Percentiles rank a stretch among this genome's conserved stretches.
Evolutionary conservation across 2,888 invertebrate genomes (phyloP).

Genomic region (Junonia oenone): DNA sequence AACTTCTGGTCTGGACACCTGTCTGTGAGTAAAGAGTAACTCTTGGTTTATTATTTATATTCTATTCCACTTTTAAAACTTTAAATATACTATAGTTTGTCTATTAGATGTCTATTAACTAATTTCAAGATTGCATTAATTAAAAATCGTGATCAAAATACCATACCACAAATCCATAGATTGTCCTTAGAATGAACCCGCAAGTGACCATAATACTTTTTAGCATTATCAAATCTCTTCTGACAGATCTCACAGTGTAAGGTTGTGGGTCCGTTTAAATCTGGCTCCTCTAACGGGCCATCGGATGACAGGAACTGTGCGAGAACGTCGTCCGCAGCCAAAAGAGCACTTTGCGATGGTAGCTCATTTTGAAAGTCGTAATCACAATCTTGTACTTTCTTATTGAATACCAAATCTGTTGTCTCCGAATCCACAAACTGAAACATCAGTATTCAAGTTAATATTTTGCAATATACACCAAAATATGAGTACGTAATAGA

Average conservation of each 20-base stretch:
- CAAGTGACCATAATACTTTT: conserved; percentile 70
- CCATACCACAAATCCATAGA: conserved; percentile 66
- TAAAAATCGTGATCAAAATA: not conserved
- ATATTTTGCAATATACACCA: not conserved
- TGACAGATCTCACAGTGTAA: conserved; percentile 68
- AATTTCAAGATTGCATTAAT: not conserved
- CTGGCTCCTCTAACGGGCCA: conserved; percentile 65
- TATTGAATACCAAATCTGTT: conserved; percentile 47
- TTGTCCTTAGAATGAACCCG: conserved; percentile 69
- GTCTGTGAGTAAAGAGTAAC: conserved; percentile 38
- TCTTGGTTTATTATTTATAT: not conserved
- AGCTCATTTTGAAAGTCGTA: conserved; percentile 49
- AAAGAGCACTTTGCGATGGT: conserved; percentile 45
- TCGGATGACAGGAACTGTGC: conserved; percentile 65
- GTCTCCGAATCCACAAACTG: conserved; percentile 60
- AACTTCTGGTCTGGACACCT: conserved; percentile 65
- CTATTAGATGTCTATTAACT: too few species aligned
- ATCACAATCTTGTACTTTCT: conserved; percentile 44
- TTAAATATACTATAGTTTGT: not conserved
- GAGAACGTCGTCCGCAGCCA: conserved; percentile 58
- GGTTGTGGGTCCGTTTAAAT: conserved; percentile 64
- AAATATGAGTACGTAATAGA: not conserved
- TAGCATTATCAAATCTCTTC: conserved; percentile 68
- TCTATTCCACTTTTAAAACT: not conserved
- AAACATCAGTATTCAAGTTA: conserved; percentile 20